Evolutionary conservation across 2,113 vertebrate species (phyloP), one percentile per base, ranked within the genome.

Genomic region (Hemichromis elongatus): DNA sequence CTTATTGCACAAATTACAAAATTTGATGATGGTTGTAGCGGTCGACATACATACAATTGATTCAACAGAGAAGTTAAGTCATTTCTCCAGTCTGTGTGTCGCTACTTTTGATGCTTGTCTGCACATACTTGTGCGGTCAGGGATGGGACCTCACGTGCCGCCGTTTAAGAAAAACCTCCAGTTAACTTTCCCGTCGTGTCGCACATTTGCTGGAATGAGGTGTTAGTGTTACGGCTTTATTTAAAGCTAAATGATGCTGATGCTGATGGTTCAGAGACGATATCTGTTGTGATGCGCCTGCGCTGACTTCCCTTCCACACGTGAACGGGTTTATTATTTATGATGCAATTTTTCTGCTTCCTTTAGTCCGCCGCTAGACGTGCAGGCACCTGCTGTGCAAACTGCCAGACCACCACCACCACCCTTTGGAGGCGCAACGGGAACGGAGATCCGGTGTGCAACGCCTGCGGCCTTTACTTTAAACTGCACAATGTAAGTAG

Each of bases 381-480:
- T 94, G 99, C 99, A 3, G 99, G 99, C 94, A 99, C 99, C 94
- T 99, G 98, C 95, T 99, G 99, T 89, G 99, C 99, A 59, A 99
- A 99, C 94, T 99, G 99, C 93, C 99, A 99, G 96, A 99, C 99
- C 12, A 99, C 98, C 77, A 99, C 98, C 91, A 99, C 99, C 87
- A 99, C 99, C 87, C 96, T 99, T 94, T 99, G 99, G 99, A 97
- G 99, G 94, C 97, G 99, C 70, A 99, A 99, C 68, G 98, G 98
- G 90, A 99, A 99, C 56, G 99, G 99, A 80, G 99, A 99, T 97
- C 99, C 99, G 0, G 99, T 99, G 91, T 99, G 99, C 93, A 99
- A 99, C 81, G 99, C 99, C 97, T 99, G 99, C 54, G 99, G 99
- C 93, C 98, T 99, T 89, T 99, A 99, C 98, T 99, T 97, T 93